These are phyloP conservation scores for Eolophus roseicapilla DNA, from an alignment of 2,113 vertebrate genomes.

Conservation along the genomic window DNA sequence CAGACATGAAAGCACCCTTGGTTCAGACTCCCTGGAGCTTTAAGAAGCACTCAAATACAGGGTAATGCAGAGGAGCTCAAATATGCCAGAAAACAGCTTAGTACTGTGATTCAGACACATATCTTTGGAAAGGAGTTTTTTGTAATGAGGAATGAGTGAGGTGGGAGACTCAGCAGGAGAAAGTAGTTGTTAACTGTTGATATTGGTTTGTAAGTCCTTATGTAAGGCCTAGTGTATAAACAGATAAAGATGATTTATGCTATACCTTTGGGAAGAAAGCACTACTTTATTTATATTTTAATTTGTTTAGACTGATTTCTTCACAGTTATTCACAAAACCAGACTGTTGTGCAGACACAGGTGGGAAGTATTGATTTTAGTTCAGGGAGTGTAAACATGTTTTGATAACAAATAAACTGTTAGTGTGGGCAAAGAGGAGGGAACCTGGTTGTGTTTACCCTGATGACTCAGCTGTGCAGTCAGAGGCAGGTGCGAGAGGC, in stretches of 20 bases:
- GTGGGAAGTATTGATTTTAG: background rate
- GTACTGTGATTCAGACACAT: fast-evolving
- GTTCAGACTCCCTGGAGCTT: background rate
- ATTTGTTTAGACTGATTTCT: background rate
- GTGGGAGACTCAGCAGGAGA: background rate
- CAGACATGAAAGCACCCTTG: fast-evolving
- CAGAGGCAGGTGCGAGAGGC: background rate
- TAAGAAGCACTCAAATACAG: background rate
- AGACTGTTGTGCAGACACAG: background rate
- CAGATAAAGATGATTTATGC: background rate
- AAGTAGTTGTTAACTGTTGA: background rate
- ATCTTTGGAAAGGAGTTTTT: background rate
- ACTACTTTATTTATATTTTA: background rate
- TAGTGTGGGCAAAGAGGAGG: background rate
- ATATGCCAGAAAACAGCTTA: background rate
- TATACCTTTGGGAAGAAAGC: background rate
- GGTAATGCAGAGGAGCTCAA: background rate
- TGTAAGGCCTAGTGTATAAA: background rate
- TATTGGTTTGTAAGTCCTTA: background rate
- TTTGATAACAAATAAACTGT: background rate
- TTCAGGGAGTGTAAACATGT: background rate
- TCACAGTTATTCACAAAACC: background rate
- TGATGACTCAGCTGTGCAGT: no score
- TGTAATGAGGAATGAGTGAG: background rate
- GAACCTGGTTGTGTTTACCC: background rate